Base-by-base conservation (phyloP, 2,113 vertebrate species). In the Gallinago undulata region DNA sequence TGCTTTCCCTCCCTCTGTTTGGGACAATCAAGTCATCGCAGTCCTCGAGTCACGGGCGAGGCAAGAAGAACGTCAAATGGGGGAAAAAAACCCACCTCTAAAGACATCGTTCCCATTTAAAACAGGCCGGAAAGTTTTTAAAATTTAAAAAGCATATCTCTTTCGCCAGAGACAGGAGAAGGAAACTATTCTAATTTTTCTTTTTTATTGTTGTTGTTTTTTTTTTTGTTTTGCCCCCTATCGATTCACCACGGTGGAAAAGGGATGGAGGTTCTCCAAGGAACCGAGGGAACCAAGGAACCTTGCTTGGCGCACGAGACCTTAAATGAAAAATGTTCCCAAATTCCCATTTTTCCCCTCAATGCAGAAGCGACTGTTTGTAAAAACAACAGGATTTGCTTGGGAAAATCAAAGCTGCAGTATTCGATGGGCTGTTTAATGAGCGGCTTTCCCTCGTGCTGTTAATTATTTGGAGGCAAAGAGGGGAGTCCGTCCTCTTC, bases 41-140 rank as follows among this genome's bases (percentile, higher is more conserved):
- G 83, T 62, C 72, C 33, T 85, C 85, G 64, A 93, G 87, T 63
- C 84, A 93, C 72, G 21, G 21, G 70, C 69, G 82, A 93, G 85
- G 90, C 87, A 96, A 96, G 90, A 84, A 93, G 83, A 97, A 57
- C 11, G 2, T 3, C 24, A 33, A 21, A 35, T 2, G 89, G 66
- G 80, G 68, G 73, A 75, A 80, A 74, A 60, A 90, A 94, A 92
- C 79, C 72, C 82, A 55, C 69, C 75, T 80, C 74, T n/a, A 23
- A 92, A 92, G 62, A 87, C 69, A 94, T 95, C 70, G 77, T 90
- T 74, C 69, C 89, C 60, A 73, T 97, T 97, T 94, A 39, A 59
- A 94, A 86, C 81, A 90, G 85, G 93, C 73, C 56, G 87, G 73
- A 62, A 93, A 95, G 96, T 66, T 96, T 90, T 73, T 78, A 91